Conservation (phyloP, 2,888 invertebrate genomes). For the Matsumyia berberina region DNA sequence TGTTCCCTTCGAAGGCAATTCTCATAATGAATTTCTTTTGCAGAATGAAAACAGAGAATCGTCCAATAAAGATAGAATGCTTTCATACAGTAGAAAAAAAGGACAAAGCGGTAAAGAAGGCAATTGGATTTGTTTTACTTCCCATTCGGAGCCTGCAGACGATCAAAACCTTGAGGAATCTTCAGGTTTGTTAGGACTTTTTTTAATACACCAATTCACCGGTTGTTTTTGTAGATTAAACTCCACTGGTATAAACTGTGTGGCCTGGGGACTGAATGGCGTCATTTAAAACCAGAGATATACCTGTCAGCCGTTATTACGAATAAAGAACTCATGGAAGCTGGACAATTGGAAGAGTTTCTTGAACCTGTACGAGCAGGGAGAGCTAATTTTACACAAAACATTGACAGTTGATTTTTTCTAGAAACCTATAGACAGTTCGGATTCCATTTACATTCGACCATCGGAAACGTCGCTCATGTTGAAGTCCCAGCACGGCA, state of each 20-base stretch:
- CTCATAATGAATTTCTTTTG: not conserved
- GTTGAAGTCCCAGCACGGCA: conserved; percentile 82
- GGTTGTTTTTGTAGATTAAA: conserved; percentile 84
- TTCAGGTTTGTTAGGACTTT: conserved; percentile 78
- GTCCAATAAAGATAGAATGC: conserved; percentile 90
- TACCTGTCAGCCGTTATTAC: conserved; percentile 87
- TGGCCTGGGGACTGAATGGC: conserved; percentile 86
- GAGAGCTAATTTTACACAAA: not conserved
- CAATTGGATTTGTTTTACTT: conserved; percentile 89
- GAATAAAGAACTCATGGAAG: conserved; percentile 84
- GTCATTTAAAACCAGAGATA: conserved; percentile 87
- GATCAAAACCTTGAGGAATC: conserved; percentile 85
- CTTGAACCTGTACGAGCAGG: conserved; percentile 78
- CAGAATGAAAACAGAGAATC: conserved; percentile 90
- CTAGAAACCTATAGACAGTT: conserved; percentile 75
- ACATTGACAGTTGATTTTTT: not conserved
- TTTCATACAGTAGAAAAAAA: conserved; percentile 86
- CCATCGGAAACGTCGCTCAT: conserved; percentile 80
- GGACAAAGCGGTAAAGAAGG: conserved; percentile 84
- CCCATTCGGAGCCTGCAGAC: conserved; percentile 89
- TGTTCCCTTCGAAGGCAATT: not conserved
- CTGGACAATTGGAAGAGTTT: conserved; percentile 79
- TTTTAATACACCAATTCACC: not conserved
- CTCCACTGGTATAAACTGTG: conserved; percentile 87
- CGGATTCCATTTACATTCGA: conserved; percentile 44